phyloP scores from a whole-genome alignment of 2,113 vertebrate species.

The Pseudonaja textilis region DNA sequence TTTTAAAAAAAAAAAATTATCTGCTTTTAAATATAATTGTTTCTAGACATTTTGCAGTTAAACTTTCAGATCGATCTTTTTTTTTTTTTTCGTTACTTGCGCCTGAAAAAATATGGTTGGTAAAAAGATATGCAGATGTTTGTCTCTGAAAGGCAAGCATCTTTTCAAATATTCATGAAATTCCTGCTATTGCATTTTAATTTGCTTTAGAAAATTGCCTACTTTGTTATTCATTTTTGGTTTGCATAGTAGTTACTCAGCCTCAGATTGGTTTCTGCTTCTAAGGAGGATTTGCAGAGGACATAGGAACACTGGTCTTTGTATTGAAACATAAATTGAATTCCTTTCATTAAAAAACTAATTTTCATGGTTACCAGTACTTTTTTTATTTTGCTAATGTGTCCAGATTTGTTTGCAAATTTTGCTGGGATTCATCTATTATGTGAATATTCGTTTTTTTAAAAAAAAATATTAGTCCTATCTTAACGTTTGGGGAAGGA shows the following conservation, averaged over 20 bases:
- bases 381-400: conserved; percentile 41
- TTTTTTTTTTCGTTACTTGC: background rate
- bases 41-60: conserved; percentile 27
- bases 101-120: conserved; percentile 39
- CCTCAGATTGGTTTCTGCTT: conserved; percentile 46
- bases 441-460: background rate
- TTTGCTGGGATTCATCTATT: conserved; percentile 21
- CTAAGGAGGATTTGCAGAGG: conserved; percentile 48
- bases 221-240: conserved; percentile 63
- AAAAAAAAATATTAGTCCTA: background rate
- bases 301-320: conserved; percentile 43
- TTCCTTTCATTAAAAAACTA: conserved; percentile 58
- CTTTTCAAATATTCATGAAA: conserved; percentile 64
- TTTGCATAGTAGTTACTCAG: conserved; percentile 62
- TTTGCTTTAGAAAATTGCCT: conserved; percentile 65
- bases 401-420: conserved; percentile 35
- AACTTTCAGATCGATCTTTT: conserved; percentile 30
- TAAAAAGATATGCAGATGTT: conserved; percentile 55
- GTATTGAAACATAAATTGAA: conserved; percentile 51
- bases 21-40: conserved; percentile 9
- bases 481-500: background rate
- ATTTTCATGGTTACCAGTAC: conserved; percentile 43
- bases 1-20: background rate
- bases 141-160: conserved; percentile 52
- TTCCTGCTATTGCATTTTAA: conserved; percentile 63